These are phyloP conservation scores for Tigriopus japonicus DNA, from an alignment of 1,140 invertebrate genomes.

Conservation along the genomic window DNA sequence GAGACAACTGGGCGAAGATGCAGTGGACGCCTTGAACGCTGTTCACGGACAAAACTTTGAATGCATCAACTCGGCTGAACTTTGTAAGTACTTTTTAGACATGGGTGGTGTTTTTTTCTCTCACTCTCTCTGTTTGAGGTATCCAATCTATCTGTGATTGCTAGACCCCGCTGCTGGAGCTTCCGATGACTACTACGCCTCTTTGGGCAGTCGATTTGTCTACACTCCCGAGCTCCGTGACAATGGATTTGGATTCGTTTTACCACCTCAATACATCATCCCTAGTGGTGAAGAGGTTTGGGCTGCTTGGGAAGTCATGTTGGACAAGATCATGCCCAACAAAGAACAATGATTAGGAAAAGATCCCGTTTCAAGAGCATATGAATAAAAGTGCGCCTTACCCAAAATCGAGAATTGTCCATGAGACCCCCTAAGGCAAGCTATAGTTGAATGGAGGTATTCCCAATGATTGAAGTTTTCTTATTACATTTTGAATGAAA, in stretches of 20 bases:
- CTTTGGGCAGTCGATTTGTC: slow-evolving; percentile 26
- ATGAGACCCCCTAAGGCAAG: no score
- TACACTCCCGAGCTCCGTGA: slow-evolving; percentile 28
- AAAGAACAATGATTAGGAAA: no score
- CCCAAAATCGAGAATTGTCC: no score
- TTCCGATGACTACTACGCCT: slow-evolving; percentile 28
- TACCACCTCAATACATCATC: slow-evolving; percentile 5
- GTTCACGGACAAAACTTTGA: slow-evolving; percentile 16
- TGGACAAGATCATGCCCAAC: not conserved
- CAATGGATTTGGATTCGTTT: slow-evolving; percentile 13
- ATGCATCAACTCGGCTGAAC: slow-evolving; percentile 16
- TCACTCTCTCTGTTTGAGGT: no score
- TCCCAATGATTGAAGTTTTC: no score
- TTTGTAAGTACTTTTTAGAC: slow-evolving; percentile 16
- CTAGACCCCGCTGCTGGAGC: slow-evolving; percentile 21
- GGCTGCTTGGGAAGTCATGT: slow-evolving; percentile 11
- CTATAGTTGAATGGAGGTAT: no score
- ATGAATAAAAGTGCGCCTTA: no score
- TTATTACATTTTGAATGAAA: no score
- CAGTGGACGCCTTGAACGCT: slow-evolving; percentile 16
- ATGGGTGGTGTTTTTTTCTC: no score
- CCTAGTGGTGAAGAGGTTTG: slow-evolving; percentile 11
- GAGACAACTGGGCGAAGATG: not conserved
- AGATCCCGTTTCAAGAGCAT: no score
- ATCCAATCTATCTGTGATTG: not conserved